Conservation (phyloP, 2,113 vertebrate species). For the Scolopax mira region DNA sequence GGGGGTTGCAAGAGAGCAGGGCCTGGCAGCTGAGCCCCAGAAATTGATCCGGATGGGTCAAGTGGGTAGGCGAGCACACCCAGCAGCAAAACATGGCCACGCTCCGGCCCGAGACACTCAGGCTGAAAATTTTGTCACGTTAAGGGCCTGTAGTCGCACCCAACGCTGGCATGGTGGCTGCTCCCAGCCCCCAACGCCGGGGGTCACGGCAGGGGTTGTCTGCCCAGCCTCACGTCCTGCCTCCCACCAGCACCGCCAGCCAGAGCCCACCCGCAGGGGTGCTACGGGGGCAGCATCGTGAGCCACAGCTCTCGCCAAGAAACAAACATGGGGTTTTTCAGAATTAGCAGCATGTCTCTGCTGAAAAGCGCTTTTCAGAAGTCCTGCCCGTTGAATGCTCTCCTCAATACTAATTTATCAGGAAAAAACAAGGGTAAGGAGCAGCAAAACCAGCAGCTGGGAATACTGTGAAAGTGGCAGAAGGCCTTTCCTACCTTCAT, state of each 20-base stretch:
- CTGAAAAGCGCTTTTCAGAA: background rate
- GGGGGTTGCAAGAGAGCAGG: background rate
- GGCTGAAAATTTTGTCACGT: background rate
- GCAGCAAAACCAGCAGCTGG: background rate
- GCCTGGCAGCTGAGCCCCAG: background rate
- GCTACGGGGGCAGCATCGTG: accelerated
- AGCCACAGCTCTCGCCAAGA: background rate
- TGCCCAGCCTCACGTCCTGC: background rate
- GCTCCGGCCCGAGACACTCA: background rate
- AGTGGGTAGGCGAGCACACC: background rate
- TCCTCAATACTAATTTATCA: background rate
- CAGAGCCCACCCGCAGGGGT: background rate
- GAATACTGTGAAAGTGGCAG: background rate
- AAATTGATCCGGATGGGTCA: background rate
- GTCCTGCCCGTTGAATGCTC: background rate
- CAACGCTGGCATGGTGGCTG: background rate
- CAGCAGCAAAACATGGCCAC: background rate
- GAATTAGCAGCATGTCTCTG: too few relatives aligned
- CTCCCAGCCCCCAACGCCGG: background rate
- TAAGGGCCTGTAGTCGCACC: background rate
- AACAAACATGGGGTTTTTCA: background rate
- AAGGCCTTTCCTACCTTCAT: background rate
- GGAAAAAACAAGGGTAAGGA: accelerated
- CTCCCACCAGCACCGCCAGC: background rate
- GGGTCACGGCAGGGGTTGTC: background rate